Evolutionary conservation across 2,888 invertebrate genomes (phyloP).

Genomic region (Lacanobia wlatinum): DNA sequence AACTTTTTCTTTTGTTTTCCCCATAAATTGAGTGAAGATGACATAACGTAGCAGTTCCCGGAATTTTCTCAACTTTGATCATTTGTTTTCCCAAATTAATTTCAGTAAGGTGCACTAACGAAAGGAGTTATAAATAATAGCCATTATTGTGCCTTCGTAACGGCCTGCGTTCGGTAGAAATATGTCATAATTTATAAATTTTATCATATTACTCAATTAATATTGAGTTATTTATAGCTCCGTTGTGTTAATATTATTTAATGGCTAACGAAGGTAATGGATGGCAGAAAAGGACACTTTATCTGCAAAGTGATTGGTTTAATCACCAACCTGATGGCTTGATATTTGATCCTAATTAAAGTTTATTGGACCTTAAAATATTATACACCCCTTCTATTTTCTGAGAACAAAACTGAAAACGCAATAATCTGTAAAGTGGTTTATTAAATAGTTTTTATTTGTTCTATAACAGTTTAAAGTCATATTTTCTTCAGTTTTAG

Average conservation of each 20-base stretch:
- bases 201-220: constrained; percentile 81
- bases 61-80: constrained; percentile 12
- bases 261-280: constrained; percentile 75
- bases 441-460: constrained; percentile 39
- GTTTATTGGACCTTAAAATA: constrained; percentile 36
- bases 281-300: constrained; percentile 68
- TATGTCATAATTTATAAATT: constrained; percentile 77
- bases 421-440: constrained; percentile 31
- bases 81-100: constrained; percentile 23
- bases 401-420: constrained; percentile 15
- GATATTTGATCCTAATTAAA: constrained; percentile 50
- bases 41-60: not conserved
- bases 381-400: constrained; percentile 11
- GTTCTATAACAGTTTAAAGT: constrained; percentile 21
- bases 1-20: not conserved
- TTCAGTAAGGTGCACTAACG: constrained; percentile 19
- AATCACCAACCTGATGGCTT: constrained; percentile 42
- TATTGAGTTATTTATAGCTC: constrained; percentile 71
- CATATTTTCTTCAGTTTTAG: constrained; percentile 36
- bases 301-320: constrained; percentile 55
- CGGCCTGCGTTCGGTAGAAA: constrained; percentile 53
- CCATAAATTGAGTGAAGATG: not conserved
- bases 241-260: constrained; percentile 71
- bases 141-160: constrained; percentile 40
- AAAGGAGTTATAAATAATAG: constrained; percentile 48